Evolutionary conservation across 2,888 invertebrate genomes (phyloP).

Genomic region (Morpho helenor): DNA sequence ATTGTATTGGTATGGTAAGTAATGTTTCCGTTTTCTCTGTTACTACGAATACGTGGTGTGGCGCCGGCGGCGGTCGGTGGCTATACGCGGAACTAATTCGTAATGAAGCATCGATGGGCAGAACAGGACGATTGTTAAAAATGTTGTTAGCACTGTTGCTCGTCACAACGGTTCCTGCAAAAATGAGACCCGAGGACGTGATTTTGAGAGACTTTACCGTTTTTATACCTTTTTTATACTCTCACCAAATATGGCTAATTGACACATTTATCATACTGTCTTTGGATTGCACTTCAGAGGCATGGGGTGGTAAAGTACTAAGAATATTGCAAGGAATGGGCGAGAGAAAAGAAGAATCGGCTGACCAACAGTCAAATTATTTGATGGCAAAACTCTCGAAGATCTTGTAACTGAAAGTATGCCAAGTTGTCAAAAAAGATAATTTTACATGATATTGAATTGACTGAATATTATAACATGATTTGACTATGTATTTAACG

Average conservation of each 20-base stretch:
- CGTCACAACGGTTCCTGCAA: slow-evolving; percentile 15
- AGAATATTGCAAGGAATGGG: too few species aligned
- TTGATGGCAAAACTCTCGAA: too few species aligned
- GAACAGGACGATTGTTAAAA: slow-evolving; percentile 24
- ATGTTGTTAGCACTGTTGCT: slow-evolving; percentile 23
- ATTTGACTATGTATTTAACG: too few species aligned
- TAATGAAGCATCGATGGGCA: slow-evolving; percentile 33
- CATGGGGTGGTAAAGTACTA: too few species aligned
- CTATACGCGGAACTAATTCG: slow-evolving; percentile 39
- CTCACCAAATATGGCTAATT: slow-evolving; percentile 11
- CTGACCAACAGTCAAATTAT: too few species aligned
- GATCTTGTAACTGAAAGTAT: too few species aligned
- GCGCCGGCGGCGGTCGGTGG: slow-evolving; percentile 28
- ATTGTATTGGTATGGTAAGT: not conserved
- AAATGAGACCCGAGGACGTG: slow-evolving; percentile 9
- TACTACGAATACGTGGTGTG: slow-evolving; percentile 15
- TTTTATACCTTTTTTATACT: slow-evolving; percentile 2
- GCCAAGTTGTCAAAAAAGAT: too few species aligned
- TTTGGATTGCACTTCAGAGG: too few species aligned
- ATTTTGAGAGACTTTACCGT: slow-evolving; percentile 11
- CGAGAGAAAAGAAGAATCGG: too few species aligned
- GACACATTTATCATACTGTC: slow-evolving; percentile 4
- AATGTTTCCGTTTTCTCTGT: not conserved
- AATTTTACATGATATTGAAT: too few species aligned
- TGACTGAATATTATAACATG: too few species aligned